phyloP scores from a whole-genome alignment of 2,888 invertebrate genomes.

The Byasa hedistus region DNA sequence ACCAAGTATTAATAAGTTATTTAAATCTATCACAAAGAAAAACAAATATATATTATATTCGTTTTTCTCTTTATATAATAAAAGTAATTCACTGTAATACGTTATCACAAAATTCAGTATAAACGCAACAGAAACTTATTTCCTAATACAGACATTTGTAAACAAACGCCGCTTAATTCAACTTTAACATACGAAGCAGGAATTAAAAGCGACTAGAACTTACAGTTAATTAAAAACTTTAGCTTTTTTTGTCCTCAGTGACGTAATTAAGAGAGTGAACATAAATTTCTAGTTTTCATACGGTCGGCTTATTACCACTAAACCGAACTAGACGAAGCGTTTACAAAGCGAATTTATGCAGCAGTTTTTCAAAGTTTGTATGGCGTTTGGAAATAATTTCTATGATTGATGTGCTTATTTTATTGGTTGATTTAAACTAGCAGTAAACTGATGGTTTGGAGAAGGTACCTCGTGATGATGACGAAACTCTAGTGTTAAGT shows the following conservation, averaged over 20 bases:
- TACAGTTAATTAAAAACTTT: slow-evolving; percentile 14
- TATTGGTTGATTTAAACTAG: too few relatives aligned
- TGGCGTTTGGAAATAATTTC: neutral
- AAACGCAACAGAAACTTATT: neutral
- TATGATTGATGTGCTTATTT: neutral
- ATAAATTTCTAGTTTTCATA: neutral
- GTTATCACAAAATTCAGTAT: neutral
- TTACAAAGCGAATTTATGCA: neutral
- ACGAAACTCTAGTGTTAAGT: too few relatives aligned
- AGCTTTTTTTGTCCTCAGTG: neutral
- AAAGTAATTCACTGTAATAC: too few relatives aligned
- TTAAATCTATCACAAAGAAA: too few relatives aligned
- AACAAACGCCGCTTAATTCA: neutral
- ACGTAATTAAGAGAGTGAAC: neutral
- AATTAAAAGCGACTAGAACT: slow-evolving; percentile 1
- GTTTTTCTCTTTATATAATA: too few relatives aligned
- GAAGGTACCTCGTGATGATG: too few relatives aligned
- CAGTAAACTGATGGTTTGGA: too few relatives aligned
- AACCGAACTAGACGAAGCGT: neutral
- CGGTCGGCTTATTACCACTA: neutral
- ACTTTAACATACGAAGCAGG: slow-evolving; percentile 1
- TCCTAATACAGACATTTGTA: neutral
- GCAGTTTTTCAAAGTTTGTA: neutral
- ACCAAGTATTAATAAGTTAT: too few relatives aligned
- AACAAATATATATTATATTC: too few relatives aligned